Conservation (phyloP, 2,113 vertebrate genomes). For the Thoracochromis brauschi region DNA sequence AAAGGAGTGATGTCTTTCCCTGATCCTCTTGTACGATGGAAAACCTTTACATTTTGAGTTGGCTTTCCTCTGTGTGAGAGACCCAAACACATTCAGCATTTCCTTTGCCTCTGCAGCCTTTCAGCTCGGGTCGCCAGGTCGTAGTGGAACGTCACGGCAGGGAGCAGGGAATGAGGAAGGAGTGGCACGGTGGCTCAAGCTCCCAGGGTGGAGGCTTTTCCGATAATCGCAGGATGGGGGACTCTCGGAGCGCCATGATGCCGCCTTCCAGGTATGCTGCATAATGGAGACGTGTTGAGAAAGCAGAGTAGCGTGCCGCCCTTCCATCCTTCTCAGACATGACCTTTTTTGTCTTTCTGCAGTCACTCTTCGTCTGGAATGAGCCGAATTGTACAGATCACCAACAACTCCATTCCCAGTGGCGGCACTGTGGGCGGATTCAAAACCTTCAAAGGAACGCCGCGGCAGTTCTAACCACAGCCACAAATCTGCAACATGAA, state of each 20-base stretch:
- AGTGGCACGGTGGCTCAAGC: slow-evolving; percentile 83
- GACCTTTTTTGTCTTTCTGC: slow-evolving; percentile 22
- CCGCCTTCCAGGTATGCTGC: slow-evolving; percentile 79
- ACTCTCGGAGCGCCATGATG: slow-evolving; percentile 83
- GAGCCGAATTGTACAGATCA: slow-evolving; percentile 95
- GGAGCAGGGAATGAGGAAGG: slow-evolving; percentile 87
- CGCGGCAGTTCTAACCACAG: slow-evolving; percentile 78
- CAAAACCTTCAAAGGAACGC: slow-evolving; percentile 91
- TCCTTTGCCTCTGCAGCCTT: slow-evolving; percentile 68
- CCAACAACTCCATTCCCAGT: slow-evolving; percentile 81
- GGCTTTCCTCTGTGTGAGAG: not conserved
- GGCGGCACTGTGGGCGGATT: slow-evolving; percentile 86
- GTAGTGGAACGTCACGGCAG: slow-evolving; percentile 85
- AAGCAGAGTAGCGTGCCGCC: not conserved
- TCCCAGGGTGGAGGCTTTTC: slow-evolving; percentile 82
- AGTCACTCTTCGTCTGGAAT: slow-evolving; percentile 87
- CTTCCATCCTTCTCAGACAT: not conserved
- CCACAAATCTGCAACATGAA: slow-evolving; percentile 33
- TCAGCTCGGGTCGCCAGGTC: slow-evolving; percentile 84
- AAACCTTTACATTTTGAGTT: not conserved
- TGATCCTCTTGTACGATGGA: not conserved
- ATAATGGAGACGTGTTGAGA: not conserved
- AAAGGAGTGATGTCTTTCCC: not conserved
- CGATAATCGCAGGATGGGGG: slow-evolving; percentile 80
- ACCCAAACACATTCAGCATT: not conserved